These are phyloP conservation scores for Rhabditoides inermis DNA, from an alignment of 2,888 invertebrate genomes.

Conservation along the genomic window DNA sequence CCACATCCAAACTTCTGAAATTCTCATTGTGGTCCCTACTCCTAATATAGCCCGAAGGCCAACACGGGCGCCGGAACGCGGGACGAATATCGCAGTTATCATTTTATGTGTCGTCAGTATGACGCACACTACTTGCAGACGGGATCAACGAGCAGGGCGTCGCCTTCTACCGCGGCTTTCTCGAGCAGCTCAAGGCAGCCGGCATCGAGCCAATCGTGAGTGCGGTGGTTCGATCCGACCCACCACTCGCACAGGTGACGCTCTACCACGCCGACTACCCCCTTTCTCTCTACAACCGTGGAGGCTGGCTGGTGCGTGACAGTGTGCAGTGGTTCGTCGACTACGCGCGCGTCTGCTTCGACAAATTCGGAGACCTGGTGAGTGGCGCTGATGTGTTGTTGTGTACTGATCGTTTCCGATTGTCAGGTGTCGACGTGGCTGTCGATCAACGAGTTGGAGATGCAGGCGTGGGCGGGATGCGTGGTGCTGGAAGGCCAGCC, in stretches of 20 bases:
- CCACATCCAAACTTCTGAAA: no score
- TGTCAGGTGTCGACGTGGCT: conserved; percentile 60
- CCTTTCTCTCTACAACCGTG: conserved; percentile 54
- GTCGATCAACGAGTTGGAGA: conserved; percentile 65
- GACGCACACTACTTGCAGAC: no score
- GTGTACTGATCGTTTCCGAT: background rate
- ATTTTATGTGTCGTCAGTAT: no score
- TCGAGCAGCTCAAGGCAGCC: conserved; percentile 64
- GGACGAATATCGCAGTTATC: no score
- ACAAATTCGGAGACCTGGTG: conserved; percentile 52
- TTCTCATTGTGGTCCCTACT: no score
- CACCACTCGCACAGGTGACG: conserved; percentile 23
- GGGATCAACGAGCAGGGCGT: conserved; percentile 68
- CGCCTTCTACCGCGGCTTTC: conserved; percentile 69
- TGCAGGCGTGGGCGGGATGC: conserved; percentile 22
- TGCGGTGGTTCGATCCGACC: background rate
- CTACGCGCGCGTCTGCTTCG: conserved; percentile 53
- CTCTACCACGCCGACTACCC: conserved; percentile 54
- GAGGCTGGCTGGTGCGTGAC: conserved; percentile 53
- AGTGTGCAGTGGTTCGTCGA: conserved; percentile 52
- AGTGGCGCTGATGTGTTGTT: conserved; percentile 1
- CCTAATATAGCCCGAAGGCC: no score
- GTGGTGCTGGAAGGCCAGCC: conserved; percentile 14
- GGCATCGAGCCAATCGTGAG: conserved; percentile 59
- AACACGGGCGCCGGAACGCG: no score